Conservation (phyloP, 1,140 invertebrate genomes). For the Meloidogyne chitwoodi region DNA sequence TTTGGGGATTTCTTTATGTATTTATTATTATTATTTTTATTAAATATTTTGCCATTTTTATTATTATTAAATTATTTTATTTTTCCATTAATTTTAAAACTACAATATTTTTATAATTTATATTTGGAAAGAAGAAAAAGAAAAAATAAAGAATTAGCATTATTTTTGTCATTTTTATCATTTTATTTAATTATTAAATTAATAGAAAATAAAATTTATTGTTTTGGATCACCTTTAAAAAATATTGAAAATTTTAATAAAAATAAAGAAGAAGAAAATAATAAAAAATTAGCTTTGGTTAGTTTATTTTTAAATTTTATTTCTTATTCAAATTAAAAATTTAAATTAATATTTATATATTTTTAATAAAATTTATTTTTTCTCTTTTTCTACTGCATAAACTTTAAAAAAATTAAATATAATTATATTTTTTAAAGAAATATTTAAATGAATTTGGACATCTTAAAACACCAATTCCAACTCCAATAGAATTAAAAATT, state of each 20-base stretch:
- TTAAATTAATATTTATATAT: not conserved
- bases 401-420: no score
- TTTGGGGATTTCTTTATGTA: no score
- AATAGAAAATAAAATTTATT: not conserved
- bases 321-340: not conserved
- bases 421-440: constrained; percentile 37
- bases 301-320: not conserved
- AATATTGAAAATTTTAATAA: not conserved
- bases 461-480: constrained; percentile 29
- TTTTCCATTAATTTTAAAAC: not conserved
- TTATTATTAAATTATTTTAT: not conserved
- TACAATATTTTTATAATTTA: not conserved
- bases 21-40: no score
- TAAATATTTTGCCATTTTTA: not conserved
- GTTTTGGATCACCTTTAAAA: not conserved
- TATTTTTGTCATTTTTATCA: not conserved
- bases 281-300: not conserved
- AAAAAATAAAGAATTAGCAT: not conserved
- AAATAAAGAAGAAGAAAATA: not conserved
- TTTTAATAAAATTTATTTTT: not conserved
- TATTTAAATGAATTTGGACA: constrained; percentile 39
- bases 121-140: not conserved
- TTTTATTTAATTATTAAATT: not conserved
- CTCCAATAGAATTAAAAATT: constrained; percentile 31
- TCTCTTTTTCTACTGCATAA: no score